These are phyloP conservation scores for Hydrophis major DNA, from an alignment of 2,797 vertebrate genomes.

Conservation along the genomic window DNA sequence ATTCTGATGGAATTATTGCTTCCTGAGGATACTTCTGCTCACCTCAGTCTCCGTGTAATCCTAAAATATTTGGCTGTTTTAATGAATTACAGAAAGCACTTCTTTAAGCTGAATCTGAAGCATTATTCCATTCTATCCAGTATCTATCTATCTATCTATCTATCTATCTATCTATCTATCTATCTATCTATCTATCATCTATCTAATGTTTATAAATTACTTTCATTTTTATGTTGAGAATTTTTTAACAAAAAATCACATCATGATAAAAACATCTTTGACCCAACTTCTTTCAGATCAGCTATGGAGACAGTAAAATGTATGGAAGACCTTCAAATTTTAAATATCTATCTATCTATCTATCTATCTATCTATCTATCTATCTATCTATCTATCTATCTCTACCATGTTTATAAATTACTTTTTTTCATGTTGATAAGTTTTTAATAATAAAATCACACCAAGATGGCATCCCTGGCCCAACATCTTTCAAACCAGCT, in stretches of 20 bases:
- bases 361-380: too few species aligned
- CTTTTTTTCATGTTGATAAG: background rate
- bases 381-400: too few species aligned
- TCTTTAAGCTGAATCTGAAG: background rate
- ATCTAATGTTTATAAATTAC: too few species aligned
- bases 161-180: too few species aligned
- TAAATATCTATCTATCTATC: too few species aligned
- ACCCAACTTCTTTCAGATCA: too few species aligned
- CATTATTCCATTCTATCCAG: background rate
- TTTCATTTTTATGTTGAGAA: too few species aligned
- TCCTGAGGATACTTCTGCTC: background rate
- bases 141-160: background rate
- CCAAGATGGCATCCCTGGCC: background rate
- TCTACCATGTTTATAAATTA: background rate
- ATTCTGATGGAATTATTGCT: background rate
- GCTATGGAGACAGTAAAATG: too few species aligned
- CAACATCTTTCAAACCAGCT: background rate
- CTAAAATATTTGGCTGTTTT: background rate
- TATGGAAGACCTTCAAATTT: too few species aligned
- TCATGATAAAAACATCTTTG: too few species aligned
- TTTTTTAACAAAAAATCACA: too few species aligned
- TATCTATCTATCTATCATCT: too few species aligned
- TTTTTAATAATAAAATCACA: background rate
- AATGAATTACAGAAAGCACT: background rate
- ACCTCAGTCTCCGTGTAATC: background rate